A percentile compares a stretch with the other conserved stretches of the same genome.
These are phyloP conservation scores for Sebastes taczanowskii DNA, from an alignment of 2,797 vertebrate genomes.

Conservation along the genomic window DNA sequence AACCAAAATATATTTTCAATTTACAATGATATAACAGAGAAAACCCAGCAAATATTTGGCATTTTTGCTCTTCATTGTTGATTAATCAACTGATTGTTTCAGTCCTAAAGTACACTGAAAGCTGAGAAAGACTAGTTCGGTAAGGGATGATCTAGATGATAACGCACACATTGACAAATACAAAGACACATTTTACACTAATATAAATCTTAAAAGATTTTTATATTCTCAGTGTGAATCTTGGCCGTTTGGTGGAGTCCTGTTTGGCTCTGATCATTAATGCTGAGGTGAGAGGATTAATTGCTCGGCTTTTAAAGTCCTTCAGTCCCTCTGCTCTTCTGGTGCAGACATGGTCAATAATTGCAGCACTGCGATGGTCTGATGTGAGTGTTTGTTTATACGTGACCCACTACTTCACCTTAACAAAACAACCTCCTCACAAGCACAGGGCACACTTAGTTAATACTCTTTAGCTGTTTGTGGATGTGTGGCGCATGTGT, in stretches of 20 bases:
- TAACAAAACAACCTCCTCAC: constrained; percentile 6
- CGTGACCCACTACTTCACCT: constrained; percentile 25
- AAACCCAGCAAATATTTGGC: neutral
- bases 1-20: neutral
- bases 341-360: constrained; percentile 28
- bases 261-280: constrained; percentile 18
- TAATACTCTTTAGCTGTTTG: neutral
- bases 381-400: constrained; percentile 27
- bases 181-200: neutral
- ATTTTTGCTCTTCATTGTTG: neutral
- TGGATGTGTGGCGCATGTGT: neutral
- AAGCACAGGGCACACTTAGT: neutral
- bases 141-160: neutral
- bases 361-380: constrained; percentile 2
- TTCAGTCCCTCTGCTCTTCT: constrained; percentile 30
- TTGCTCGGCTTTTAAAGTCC: constrained; percentile 13
- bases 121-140: neutral
- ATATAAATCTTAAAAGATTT: neutral
- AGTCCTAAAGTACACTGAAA: neutral
- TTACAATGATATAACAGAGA: neutral
- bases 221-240: neutral
- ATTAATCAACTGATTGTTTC: neutral
- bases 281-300: constrained; percentile 41
- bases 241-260: neutral
- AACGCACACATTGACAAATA: neutral